phyloP scores from a whole-genome alignment of 2,888 invertebrate species.

The Trachelus iudaicus region DNA sequence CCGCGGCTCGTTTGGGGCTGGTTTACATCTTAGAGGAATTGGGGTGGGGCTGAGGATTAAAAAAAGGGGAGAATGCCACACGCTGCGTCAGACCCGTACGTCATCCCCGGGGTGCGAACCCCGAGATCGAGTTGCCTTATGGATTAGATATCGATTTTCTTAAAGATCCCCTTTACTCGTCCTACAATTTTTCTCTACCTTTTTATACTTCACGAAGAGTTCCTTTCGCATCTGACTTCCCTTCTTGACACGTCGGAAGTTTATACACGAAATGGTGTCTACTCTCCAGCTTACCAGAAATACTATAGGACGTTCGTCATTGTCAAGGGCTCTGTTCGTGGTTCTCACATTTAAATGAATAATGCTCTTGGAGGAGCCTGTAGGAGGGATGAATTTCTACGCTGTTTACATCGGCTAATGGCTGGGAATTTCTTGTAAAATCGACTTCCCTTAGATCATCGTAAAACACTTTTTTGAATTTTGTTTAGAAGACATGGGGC shows the following conservation, averaged over 20 bases:
- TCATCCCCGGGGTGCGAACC: constrained; percentile 53
- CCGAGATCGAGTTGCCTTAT: background rate
- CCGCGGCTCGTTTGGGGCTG: constrained; percentile 45
- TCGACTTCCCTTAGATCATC: background rate
- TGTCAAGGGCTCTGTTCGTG: background rate
- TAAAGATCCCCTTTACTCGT: background rate
- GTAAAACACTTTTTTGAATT: background rate
- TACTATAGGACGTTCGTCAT: background rate
- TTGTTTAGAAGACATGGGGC: background rate
- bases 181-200: background rate
- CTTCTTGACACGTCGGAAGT: background rate
- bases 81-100: constrained; percentile 59
- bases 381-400: background rate
- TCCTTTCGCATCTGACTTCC: background rate
- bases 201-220: background rate
- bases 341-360: background rate
- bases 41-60: constrained; percentile 12
- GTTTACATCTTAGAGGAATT: constrained; percentile 16
- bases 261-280: background rate
- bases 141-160: background rate
- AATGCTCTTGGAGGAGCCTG: background rate
- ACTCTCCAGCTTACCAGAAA: background rate
- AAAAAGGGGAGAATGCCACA: constrained; percentile 37
- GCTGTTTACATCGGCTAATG: constrained; percentile 1
- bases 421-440: background rate